Percentiles rank a stretch among this genome's conserved stretches.
Evolutionary conservation across 2,888 invertebrate species (phyloP).

Genomic region (Pollenia labialis): DNA sequence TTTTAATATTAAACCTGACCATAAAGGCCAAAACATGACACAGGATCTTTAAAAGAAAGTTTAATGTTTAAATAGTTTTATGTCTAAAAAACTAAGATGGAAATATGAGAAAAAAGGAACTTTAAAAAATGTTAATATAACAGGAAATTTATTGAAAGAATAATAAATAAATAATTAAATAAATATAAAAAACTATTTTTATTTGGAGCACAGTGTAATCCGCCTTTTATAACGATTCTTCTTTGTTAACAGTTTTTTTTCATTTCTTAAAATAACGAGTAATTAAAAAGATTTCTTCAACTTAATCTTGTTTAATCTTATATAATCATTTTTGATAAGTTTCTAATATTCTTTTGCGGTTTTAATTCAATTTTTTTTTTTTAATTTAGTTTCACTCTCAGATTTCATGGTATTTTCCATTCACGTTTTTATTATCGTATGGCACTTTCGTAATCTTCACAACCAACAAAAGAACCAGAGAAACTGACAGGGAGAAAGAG

Average conservation of each 20-base stretch:
- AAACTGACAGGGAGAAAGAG: not conserved
- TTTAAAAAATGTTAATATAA: too few relatives aligned
- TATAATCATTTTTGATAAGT: too few relatives aligned
- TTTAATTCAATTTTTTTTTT: not conserved
- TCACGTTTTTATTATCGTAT: constrained; percentile 1
- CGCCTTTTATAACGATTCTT: too few relatives aligned
- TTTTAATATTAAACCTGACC: constrained; percentile 38
- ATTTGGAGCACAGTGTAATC: too few relatives aligned
- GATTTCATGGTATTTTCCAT: not conserved
- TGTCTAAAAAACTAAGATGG: not conserved
- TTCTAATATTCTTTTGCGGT: not conserved
- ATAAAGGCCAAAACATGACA: not conserved
- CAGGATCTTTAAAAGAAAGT: not conserved
- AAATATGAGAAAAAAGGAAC: too few relatives aligned
- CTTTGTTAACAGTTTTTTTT: too few relatives aligned
- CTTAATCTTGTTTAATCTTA: too few relatives aligned
- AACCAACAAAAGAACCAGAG: not conserved
- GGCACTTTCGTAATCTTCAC: constrained; percentile 13
- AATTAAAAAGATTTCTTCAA: too few relatives aligned
- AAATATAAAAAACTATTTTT: too few relatives aligned
- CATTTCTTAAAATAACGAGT: too few relatives aligned
- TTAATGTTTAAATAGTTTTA: not conserved
- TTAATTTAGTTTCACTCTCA: not conserved
- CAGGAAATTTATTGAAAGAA: too few relatives aligned
- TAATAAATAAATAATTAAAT: too few relatives aligned